Evolutionary conservation across 2,113 vertebrate species (phyloP).

Genomic region (Craseonycteris thonglongyai): DNA sequence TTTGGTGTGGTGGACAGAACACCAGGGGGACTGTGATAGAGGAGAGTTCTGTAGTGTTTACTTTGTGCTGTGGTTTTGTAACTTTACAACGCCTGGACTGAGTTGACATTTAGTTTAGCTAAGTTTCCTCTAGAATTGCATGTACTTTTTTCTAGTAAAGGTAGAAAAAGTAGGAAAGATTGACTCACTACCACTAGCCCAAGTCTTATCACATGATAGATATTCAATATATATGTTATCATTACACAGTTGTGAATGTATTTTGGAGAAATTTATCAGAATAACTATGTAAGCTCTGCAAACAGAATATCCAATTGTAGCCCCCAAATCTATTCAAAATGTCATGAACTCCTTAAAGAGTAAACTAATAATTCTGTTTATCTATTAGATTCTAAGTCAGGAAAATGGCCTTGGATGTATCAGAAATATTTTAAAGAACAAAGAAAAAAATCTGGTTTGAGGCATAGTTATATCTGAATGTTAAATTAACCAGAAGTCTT

Average conservation of each 20-base stretch:
- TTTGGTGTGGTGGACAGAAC: background rate
- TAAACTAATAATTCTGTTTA: background rate
- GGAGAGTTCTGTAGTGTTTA: background rate
- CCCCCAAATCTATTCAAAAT: background rate
- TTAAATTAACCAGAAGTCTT: background rate
- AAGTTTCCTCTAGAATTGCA: background rate
- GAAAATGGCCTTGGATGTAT: slow-evolving; percentile 10
- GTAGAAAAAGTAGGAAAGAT: background rate
- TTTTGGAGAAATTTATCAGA: background rate
- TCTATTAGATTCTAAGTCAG: background rate
- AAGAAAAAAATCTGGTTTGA: background rate
- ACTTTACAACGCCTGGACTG: background rate
- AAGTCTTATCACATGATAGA: background rate
- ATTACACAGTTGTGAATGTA: background rate
- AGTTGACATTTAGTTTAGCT: background rate
- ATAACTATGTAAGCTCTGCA: background rate
- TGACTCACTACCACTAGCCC: background rate
- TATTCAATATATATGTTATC: background rate
- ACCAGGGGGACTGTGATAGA: rapidly evolving
- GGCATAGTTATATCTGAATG: background rate
- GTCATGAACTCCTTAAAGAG: background rate
- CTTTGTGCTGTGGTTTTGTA: background rate
- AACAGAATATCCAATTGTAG: background rate
- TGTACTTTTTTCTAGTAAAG: background rate
- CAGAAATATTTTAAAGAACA: background rate